Conservation (phyloP, 2,888 invertebrate genomes). For the Junonia oenone region DNA sequence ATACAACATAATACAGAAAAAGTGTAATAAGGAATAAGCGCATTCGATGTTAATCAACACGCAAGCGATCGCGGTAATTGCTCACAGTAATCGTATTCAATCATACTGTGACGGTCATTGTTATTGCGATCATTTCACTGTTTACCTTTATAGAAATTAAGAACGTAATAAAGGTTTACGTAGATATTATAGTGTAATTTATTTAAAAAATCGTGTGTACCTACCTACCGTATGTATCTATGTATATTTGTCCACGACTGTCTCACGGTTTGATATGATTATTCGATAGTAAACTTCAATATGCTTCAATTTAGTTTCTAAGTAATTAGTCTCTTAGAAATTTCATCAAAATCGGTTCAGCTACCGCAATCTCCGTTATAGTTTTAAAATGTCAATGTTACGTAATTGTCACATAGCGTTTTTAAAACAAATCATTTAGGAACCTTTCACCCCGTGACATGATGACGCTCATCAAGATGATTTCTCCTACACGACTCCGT, state of each 20-base stretch:
- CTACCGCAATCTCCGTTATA: too few species aligned
- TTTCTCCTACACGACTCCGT: conserved; percentile 34
- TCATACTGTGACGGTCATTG: conserved; percentile 7
- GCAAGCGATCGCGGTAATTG: conserved; percentile 39
- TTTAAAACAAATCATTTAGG: conserved; percentile 15
- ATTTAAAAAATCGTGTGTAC: too few species aligned
- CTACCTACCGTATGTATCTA: too few species aligned
- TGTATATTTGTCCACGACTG: too few species aligned
- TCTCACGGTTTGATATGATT: too few species aligned
- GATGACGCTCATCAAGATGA: conserved; percentile 39
- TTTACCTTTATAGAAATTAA: neutral
- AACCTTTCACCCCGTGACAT: conserved; percentile 55
- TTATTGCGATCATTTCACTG: neutral
- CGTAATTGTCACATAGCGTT: neutral
- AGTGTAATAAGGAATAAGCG: conserved; percentile 41
- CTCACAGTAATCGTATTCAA: conserved; percentile 15
- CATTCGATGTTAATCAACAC: conserved; percentile 34
- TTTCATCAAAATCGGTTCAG: too few species aligned
- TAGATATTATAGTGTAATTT: too few species aligned
- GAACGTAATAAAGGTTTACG: neutral
- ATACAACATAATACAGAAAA: conserved; percentile 37
- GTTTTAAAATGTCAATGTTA: neutral
- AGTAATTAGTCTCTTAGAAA: too few species aligned
- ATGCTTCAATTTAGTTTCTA: too few species aligned
- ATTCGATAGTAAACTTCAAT: too few species aligned